Evolutionary conservation across 2,888 invertebrate species (phyloP), one percentile per base, ranked within the genome.

Genomic region (Synergus laeviventris): DNA sequence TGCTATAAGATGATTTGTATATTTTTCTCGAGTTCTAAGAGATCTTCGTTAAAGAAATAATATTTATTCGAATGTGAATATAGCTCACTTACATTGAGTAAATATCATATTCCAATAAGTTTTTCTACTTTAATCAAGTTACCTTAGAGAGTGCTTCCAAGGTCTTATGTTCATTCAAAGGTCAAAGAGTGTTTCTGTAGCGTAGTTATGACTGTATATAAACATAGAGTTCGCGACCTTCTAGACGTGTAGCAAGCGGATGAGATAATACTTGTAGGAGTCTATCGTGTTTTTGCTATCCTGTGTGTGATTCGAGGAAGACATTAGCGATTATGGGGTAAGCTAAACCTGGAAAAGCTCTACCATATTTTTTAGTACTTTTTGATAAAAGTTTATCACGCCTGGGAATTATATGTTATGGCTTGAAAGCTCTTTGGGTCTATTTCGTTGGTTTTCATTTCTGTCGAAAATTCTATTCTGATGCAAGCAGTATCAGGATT

Each of bases 241-340:
- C 36, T 38, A 18, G n/a, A 11, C 11, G 38, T 39, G 36, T n/a
- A 38, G 62, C 36, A 62, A 38, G n/a, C 38, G 62, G 38, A 62
- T 62, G 36, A 18, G 36, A 61, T 61, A 61, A 61, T 36, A 61
- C 38, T 61, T n/a, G 61, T 61, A 36, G 31, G 62, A 62, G 62
- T 38, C n/a, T 62, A 38, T 62, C 62, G 9, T 62, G 62, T 62
- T 62, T 62, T 62, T 38, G 36, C 36, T 38, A 62, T 62, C 62
- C n/a, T 38, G 11, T 9, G n/a, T 62, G n/a, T 62, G 36, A 62
- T 62, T 62, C 18, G 36, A 38, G 62, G 36, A 38, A 62, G 62
- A 36, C 62, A 62, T 62, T 62, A 62, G 62, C 1, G 62, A 38
- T n/a, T 39, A 38, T 62, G 62, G 18, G 62, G 16, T 60, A 36